Conservation (phyloP, 2,113 vertebrate species). For the Oncorhynchus clarkii region DNA sequence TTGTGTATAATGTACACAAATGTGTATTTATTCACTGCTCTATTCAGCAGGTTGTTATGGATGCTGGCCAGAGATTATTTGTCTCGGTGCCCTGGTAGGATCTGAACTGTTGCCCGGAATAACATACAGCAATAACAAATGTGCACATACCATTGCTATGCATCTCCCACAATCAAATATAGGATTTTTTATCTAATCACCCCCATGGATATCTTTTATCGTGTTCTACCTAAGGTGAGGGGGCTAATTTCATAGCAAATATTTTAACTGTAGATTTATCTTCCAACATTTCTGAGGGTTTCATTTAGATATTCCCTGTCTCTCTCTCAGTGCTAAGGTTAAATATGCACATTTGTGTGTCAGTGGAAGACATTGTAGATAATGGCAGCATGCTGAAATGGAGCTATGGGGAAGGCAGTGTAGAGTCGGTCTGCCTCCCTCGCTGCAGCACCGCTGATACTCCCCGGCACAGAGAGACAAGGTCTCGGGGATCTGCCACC, state of each 20-base stretch:
- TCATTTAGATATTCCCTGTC: conserved; percentile 69
- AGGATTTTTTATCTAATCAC: conserved; percentile 63
- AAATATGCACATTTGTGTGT: conserved; percentile 59
- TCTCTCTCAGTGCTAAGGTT: conserved; percentile 48
- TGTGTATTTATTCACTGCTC: conserved; percentile 50
- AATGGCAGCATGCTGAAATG: conserved; percentile 59
- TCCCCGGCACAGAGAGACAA: conserved; percentile 60
- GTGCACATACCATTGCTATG: conserved; percentile 57
- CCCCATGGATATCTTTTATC: conserved; percentile 67
- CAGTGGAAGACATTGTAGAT: conserved; percentile 64
- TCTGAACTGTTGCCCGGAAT: conserved; percentile 60
- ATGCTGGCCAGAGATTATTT: conserved; percentile 45
- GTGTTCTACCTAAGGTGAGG: conserved; percentile 47
- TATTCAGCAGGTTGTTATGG: conserved; percentile 33
- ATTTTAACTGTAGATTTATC: conserved; percentile 70
- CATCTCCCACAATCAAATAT: conserved; percentile 53
- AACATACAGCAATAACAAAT: conserved; percentile 46
- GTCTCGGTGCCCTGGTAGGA: conserved; percentile 47
- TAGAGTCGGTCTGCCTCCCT: conserved; percentile 32
- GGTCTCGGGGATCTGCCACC: conserved; percentile 68
- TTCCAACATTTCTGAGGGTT: conserved; percentile 63
- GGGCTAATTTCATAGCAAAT: conserved; percentile 61
- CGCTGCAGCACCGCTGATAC: conserved; percentile 14
- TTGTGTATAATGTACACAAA: conserved; percentile 52
- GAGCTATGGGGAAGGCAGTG: conserved; percentile 61